Base-by-base conservation (phyloP, 2,113 vertebrate genomes). In the Neogobius melanostomus region DNA sequence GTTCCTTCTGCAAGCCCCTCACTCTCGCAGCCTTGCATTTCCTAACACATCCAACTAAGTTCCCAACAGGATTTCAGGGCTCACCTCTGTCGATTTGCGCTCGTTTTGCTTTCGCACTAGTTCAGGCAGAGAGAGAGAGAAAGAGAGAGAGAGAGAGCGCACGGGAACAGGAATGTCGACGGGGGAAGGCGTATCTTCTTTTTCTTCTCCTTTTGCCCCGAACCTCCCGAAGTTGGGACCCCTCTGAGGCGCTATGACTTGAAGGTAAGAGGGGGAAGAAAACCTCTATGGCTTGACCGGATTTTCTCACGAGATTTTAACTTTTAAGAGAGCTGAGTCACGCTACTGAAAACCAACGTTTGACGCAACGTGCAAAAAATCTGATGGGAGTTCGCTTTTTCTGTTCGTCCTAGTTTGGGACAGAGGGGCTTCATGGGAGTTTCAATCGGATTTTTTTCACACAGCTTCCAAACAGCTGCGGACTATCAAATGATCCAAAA, bases 291-390 rank as follows among this genome's bases (percentile, higher is more conserved):
- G n/a, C 2, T 43, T 57, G 36, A 42, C 57, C 44, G 11, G 4
- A 14, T 36, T 10, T 60, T 70, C n/a, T 9, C 11, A 7, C 56
- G 7, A 63, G 3, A n/a, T 3, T 49, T 62, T 11, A 11, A 67
- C 73, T 59, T 15, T 62, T 68, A 71, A 50, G 1, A 85, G 68
- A 83, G 91, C 90, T 93, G 91, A 92, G 91, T 93, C 92, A 92
- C 82, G 76, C 68, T 50, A 66, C 72, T 81, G 17, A 1, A 81
- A 75, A 82, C 71, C 79, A 71, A 63, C 69, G n/a, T 82, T 82
- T 90, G 90, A 85, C 88, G 88, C 85, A 91, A 82, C 87, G 73
- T 76, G 78, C 64, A 49, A 1, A 49, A 1, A 21, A 9, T 61
- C 11, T 49, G 66, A 70, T 72, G 76, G 28, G 71, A 64, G 62